Conservation (phyloP, 2,888 invertebrate genomes). For the Fabriciana adippe region DNA sequence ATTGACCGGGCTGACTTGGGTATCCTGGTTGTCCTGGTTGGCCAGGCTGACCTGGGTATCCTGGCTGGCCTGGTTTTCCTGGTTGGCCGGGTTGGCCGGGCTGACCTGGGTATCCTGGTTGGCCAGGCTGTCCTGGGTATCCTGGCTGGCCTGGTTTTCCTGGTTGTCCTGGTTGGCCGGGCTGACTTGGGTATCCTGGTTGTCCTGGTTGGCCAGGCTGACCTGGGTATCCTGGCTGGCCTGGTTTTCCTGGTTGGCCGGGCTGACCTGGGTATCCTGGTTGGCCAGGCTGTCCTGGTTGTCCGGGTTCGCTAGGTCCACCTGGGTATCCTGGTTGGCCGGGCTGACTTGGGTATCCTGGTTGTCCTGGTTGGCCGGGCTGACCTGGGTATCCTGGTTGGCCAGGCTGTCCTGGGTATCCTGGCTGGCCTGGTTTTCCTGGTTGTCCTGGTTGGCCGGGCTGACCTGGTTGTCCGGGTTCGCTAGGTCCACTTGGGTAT, state of each 20-base stretch:
- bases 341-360: constrained; percentile 37
- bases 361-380: constrained; percentile 35
- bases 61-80: constrained; percentile 39
- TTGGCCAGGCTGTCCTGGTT: constrained; percentile 47
- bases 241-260: constrained; percentile 32
- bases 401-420: constrained; percentile 32
- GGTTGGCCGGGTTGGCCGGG: constrained; percentile 39
- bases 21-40: constrained; percentile 43
- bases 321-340: constrained; percentile 58
- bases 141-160: constrained; percentile 39
- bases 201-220: constrained; percentile 37
- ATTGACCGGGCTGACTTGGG: constrained; percentile 43
- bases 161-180: constrained; percentile 49
- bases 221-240: constrained; percentile 33
- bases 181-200: constrained; percentile 55
- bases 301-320: constrained; percentile 47
- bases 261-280: constrained; percentile 38
- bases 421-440: constrained; percentile 29
- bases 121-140: constrained; percentile 39
- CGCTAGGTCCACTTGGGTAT: constrained; percentile 42
- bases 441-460: constrained; percentile 35
- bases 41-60: constrained; percentile 36
- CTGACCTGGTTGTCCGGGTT: constrained; percentile 45
- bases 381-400: constrained; percentile 52
- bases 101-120: constrained; percentile 42